Evolutionary conservation across 2,888 invertebrate genomes (phyloP).

Genomic region (Lomographa bimaculata): DNA sequence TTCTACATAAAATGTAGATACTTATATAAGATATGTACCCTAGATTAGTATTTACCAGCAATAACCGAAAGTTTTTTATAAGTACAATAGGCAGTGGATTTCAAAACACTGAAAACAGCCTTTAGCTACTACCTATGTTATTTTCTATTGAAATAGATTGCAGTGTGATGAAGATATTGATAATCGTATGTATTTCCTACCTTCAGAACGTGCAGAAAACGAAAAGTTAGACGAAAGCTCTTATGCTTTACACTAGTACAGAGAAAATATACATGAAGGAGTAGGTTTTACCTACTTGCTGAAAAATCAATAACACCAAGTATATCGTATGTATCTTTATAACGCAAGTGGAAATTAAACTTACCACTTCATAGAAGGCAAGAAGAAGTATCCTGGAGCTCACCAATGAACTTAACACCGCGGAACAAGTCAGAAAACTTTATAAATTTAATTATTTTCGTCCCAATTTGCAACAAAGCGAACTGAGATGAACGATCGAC

Average conservation of each 20-base stretch:
- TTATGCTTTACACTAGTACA: background rate
- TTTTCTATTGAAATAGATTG: no score
- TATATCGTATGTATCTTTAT: constrained; percentile 20
- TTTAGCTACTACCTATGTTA: no score
- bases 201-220: background rate
- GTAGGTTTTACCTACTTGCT: constrained; percentile 33
- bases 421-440: constrained; percentile 41
- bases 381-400: constrained; percentile 32
- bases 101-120: constrained; percentile 57
- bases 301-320: constrained; percentile 56
- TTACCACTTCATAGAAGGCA: constrained; percentile 48
- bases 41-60: no score
- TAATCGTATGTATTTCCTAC: no score
- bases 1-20: no score
- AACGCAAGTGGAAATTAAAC: constrained; percentile 31
- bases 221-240: constrained; percentile 1
- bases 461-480: constrained; percentile 45
- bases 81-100: no score
- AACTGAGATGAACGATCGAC: constrained; percentile 41
- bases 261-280: constrained; percentile 7
- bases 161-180: no score
- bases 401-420: constrained; percentile 28
- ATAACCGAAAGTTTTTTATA: no score
- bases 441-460: constrained; percentile 56
- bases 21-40: no score